A percentile compares a stretch with the other conserved stretches of the same genome.
phyloP scores from a whole-genome alignment of 1,140 invertebrate species.

The Vollenhovia emeryi region DNA sequence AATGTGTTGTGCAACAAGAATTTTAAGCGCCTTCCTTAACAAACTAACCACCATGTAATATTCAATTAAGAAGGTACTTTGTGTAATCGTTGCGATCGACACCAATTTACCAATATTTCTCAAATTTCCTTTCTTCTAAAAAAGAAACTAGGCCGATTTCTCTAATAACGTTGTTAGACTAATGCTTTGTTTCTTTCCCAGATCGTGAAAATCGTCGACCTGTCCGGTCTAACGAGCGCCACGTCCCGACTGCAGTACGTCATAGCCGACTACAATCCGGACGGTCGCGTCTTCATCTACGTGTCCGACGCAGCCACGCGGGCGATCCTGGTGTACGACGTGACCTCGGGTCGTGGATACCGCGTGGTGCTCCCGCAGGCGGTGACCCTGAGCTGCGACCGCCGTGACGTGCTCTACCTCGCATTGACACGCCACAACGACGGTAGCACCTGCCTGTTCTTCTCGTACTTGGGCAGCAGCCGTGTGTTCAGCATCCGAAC shows the following conservation, averaged over 20 bases:
- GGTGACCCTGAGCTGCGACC: constrained; percentile 79
- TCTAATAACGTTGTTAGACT: background rate
- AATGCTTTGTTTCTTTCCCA: constrained; percentile 46
- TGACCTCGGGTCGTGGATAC: constrained; percentile 86
- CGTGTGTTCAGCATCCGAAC: constrained; percentile 86
- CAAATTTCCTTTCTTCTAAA: background rate
- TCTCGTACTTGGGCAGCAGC: constrained; percentile 86
- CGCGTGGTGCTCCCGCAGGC: constrained; percentile 87
- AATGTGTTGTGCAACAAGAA: background rate
- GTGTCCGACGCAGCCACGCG: constrained; percentile 88
- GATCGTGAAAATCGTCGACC: constrained; percentile 86
- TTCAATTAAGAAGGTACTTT: background rate
- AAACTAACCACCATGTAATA: background rate
- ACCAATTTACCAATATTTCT: too few relatives aligned
- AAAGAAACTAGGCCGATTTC: background rate
- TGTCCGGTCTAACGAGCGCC: constrained; percentile 84
- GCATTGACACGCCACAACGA: constrained; percentile 84
- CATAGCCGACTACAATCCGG: constrained; percentile 86
- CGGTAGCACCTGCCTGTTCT: constrained; percentile 85
- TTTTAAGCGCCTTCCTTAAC: background rate
- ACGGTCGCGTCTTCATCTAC: constrained; percentile 86
- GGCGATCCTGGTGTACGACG: constrained; percentile 88
- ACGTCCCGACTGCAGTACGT: constrained; percentile 87
- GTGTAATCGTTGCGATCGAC: background rate
- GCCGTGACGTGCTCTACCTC: constrained; percentile 87